Base-by-base conservation (phyloP, 2,888 invertebrate species). In the Norana najaformis region DNA sequence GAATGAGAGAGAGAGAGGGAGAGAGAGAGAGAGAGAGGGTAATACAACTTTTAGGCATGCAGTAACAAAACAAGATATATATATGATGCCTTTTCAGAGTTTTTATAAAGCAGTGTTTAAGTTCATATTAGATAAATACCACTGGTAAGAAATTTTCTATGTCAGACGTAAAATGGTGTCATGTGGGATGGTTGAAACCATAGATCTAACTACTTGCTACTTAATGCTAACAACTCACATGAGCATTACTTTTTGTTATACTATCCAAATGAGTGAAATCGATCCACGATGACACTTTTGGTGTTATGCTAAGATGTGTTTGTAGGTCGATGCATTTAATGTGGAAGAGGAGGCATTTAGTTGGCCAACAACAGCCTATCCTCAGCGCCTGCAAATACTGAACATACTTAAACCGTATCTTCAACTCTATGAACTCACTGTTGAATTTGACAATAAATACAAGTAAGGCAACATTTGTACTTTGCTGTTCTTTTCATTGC, bases 381-480 rank as follows among this genome's bases (percentile, higher is more conserved):
- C 98, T 0, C 96, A 97, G 91, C 96, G 98, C 91, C 97, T 97
- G 95, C 94, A 95, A 93, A 94, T 96, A 89, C 94, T 97, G 91
- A 98, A 98, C 93, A 97, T 96, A 94, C 95, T 99, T 85, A 96
- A 96, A 41, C 98, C 98, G 0, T 99, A 96, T 94, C 97, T 98
- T 94, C 97, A 96, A 93, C 96, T 99, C 0, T 99, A 97, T 94
- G 98, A 98, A 94, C 97, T 97, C n/a, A 97, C 97, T 0, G 97
- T 96, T 91, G 97, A 98, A 90, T 98, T 98, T 94, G 95, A 97
- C 92, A 96, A 96, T 88, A 98, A 97, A 94, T 96, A 97, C 94
- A 96, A 97, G 92, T 95, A 92, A 91, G 91, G 91, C 30, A 11
- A n/a, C 53, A 34, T 39, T 47, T 88, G 13, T 37, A 34, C 23